Evolutionary conservation across 2,113 vertebrate genomes (phyloP).

Genomic region (Sebastes fasciatus): DNA sequence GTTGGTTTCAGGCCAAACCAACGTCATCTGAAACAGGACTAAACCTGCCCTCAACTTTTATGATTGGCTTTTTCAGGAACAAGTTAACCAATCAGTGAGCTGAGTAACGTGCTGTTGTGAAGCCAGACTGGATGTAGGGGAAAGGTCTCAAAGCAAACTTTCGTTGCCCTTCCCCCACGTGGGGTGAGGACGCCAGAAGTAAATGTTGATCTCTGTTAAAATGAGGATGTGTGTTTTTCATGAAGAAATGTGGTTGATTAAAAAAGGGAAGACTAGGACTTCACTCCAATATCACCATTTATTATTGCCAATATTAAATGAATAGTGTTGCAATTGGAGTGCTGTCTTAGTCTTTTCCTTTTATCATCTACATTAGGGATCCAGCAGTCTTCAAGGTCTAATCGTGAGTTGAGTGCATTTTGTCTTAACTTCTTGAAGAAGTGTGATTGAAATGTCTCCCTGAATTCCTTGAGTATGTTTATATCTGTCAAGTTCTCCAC

Average conservation of each 20-base stretch:
- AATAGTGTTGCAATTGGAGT: background rate
- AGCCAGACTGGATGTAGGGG: conserved; percentile 70
- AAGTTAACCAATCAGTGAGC: conserved; percentile 65
- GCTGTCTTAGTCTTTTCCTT: background rate
- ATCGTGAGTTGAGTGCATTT: background rate
- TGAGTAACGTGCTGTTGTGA: conserved; percentile 32
- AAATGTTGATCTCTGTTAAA: conserved; percentile 50
- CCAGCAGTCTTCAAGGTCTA: background rate
- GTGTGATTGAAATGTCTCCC: conserved; percentile 2
- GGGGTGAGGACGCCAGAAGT: conserved; percentile 18
- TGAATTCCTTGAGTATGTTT: background rate
- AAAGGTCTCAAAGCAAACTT: conserved; percentile 78
- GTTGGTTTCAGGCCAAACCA: conserved; percentile 2
- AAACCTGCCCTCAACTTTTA: conserved; percentile 36
- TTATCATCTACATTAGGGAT: background rate
- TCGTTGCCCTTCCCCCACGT: conserved; percentile 57
- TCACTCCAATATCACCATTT: background rate
- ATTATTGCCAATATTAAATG: background rate
- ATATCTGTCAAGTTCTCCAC: background rate
- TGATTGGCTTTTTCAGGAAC: conserved; percentile 65
- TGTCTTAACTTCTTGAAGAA: background rate
- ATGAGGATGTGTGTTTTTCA: conserved; percentile 10
- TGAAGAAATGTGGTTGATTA: background rate
- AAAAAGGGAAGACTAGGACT: background rate
- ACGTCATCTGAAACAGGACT: conserved; percentile 26